Conservation (phyloP, 2,113 vertebrate genomes). For the Delphinapterus leucas region DNA sequence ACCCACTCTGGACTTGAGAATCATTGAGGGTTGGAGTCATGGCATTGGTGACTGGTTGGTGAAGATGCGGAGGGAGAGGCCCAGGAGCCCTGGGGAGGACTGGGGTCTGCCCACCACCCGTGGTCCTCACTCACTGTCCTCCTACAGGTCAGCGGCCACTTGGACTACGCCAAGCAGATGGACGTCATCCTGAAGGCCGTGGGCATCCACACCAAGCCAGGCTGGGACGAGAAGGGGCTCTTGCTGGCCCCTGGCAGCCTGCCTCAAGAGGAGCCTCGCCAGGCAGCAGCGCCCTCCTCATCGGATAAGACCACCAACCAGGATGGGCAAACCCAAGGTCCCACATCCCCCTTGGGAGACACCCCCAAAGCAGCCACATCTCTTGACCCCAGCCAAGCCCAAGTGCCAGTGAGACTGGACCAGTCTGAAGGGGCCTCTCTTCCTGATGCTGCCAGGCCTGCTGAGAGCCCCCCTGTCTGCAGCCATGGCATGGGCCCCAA, state of each 20-base stretch:
- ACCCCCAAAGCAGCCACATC: background rate
- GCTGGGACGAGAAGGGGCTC: constrained; percentile 75
- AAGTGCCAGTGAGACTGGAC: background rate
- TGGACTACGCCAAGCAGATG: constrained; percentile 99
- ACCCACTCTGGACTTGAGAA: background rate
- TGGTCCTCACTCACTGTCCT: background rate
- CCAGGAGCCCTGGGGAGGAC: background rate
- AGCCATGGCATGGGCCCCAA: background rate
- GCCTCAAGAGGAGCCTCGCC: background rate
- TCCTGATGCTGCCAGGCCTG: fast-evolving
- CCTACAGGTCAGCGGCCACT: constrained; percentile 92
- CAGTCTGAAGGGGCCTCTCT: background rate
- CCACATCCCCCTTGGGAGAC: background rate
- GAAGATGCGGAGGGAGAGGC: background rate
- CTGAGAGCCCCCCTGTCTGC: background rate
- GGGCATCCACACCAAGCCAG: constrained; percentile 87
- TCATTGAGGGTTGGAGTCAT: background rate
- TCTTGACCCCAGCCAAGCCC: background rate
- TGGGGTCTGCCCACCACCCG: background rate
- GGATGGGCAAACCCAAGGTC: constrained; percentile 40
- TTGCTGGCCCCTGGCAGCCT: constrained; percentile 47
- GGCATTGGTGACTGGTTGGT: background rate
- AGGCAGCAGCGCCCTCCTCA: fast-evolving
- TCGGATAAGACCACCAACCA: background rate
- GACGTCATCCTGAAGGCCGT: constrained; percentile 92